phyloP scores from a whole-genome alignment of 1,140 invertebrate genomes.

The Calliopsis andreniformis region DNA sequence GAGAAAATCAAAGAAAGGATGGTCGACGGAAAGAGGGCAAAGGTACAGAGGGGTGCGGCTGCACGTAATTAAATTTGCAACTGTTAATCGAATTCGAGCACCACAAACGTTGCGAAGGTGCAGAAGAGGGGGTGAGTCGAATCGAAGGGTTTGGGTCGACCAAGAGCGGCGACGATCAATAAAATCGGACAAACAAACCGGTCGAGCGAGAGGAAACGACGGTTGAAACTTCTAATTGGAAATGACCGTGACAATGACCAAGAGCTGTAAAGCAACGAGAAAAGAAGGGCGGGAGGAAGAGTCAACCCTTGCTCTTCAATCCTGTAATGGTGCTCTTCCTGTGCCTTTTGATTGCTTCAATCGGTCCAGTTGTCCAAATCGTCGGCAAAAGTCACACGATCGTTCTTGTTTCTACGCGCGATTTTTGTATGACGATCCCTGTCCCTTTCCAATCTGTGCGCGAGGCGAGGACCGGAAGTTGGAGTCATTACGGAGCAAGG shows the following conservation, averaged over 20 bases:
- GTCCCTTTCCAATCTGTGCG: background rate
- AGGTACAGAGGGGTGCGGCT: constrained; percentile 39
- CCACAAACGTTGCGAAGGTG: constrained; percentile 22
- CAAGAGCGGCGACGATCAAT: constrained; percentile 49
- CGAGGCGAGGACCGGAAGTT: constrained; percentile 44
- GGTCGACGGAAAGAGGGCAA: background rate
- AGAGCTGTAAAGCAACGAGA: constrained; percentile 7
- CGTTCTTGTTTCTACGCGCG: background rate
- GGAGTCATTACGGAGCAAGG: constrained; percentile 37
- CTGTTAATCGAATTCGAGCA: constrained; percentile 66
- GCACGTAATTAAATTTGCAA: constrained; percentile 73
- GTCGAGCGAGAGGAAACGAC: constrained; percentile 51
- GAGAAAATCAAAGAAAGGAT: background rate
- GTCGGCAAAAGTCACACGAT: constrained; percentile 24
- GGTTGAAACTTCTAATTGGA: constrained; percentile 65
- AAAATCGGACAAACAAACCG: constrained; percentile 59
- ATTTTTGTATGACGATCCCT: constrained; percentile 18
- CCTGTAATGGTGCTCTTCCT: constrained; percentile 57
- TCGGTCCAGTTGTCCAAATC: constrained; percentile 17
- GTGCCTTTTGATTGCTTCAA: constrained; percentile 42
- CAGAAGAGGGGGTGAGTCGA: background rate
- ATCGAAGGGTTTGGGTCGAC: constrained; percentile 1
- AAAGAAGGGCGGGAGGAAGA: background rate
- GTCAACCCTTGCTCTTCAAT: constrained; percentile 42
- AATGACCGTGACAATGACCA: constrained; percentile 63